Percentiles rank a stretch among this genome's conserved stretches.
These are phyloP conservation scores for Onychomys leucogaster DNA, from an alignment of 2,797 vertebrate species.

Conservation along the genomic window DNA sequence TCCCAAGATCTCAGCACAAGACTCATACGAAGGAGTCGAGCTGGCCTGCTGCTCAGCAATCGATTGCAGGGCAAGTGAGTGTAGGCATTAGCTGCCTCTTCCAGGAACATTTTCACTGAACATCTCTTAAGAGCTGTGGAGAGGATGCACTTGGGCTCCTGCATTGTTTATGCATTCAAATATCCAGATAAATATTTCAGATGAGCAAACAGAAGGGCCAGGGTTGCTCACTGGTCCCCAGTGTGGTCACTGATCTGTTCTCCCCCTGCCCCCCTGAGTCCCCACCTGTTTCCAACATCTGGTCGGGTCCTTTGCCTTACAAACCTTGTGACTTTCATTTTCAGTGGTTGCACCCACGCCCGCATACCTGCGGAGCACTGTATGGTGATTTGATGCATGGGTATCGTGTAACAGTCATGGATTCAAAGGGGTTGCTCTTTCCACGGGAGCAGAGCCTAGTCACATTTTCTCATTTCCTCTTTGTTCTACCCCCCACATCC, in stretches of 20 bases:
- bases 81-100: constrained; percentile 67
- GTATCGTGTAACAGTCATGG: too few species aligned
- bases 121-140: constrained; percentile 67
- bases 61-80: constrained; percentile 20
- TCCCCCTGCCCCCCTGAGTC: not conserved
- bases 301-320: not conserved
- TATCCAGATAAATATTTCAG: constrained; percentile 67
- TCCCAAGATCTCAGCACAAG: not conserved
- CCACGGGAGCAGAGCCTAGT: not conserved
- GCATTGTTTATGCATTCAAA: constrained; percentile 59
- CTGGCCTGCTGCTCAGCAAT: constrained; percentile 60
- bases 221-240: not conserved
- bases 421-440: not conserved
- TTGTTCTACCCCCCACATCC: not conserved
- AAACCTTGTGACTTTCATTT: not conserved
- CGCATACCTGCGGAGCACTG: too few species aligned
- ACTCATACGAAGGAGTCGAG: not conserved
- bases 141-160: not conserved
- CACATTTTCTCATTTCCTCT: not conserved
- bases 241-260: not conserved
- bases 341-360: not conserved
- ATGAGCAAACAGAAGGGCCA: not conserved
- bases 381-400: not conserved
- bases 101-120: constrained; percentile 67
- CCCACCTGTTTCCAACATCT: not conserved